Evolutionary conservation across 2,888 invertebrate species (phyloP).

Genomic region (Fissipunctia ypsillon): DNA sequence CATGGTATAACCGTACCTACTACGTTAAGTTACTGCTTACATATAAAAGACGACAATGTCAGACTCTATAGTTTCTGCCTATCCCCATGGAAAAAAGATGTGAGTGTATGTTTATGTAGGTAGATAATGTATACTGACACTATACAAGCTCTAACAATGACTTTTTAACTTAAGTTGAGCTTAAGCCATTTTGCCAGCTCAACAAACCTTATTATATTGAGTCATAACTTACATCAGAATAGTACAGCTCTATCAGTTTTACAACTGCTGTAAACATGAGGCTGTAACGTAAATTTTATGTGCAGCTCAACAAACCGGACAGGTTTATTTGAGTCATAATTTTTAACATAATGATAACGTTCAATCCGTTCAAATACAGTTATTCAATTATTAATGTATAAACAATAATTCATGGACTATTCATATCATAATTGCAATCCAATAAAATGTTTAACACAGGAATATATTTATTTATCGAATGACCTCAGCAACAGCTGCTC

Average conservation of each 20-base stretch:
- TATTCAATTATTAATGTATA: constrained; percentile 24
- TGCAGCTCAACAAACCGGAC: neutral
- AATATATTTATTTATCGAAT: constrained; percentile 33
- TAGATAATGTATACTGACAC: neutral
- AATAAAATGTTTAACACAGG: constrained; percentile 7
- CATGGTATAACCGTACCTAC: neutral
- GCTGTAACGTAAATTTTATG: neutral
- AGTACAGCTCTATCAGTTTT: neutral
- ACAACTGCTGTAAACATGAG: neutral
- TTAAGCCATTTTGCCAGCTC: neutral
- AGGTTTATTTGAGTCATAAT: constrained; percentile 24
- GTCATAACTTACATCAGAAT: neutral
- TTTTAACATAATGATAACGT: neutral
- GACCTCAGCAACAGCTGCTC: constrained; percentile 24
- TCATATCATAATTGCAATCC: constrained; percentile 5
- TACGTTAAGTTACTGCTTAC: neutral
- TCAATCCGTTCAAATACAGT: neutral
- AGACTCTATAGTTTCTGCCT: neutral
- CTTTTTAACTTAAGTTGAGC: neutral
- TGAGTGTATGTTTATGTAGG: neutral
- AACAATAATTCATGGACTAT: constrained; percentile 12
- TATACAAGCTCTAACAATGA: neutral
- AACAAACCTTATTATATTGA: neutral
- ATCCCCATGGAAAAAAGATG: neutral
- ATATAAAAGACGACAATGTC: neutral